These are phyloP conservation scores for Piliocolobus tephrosceles DNA, from an alignment of 2,113 vertebrate genomes.

Conservation along the genomic window DNA sequence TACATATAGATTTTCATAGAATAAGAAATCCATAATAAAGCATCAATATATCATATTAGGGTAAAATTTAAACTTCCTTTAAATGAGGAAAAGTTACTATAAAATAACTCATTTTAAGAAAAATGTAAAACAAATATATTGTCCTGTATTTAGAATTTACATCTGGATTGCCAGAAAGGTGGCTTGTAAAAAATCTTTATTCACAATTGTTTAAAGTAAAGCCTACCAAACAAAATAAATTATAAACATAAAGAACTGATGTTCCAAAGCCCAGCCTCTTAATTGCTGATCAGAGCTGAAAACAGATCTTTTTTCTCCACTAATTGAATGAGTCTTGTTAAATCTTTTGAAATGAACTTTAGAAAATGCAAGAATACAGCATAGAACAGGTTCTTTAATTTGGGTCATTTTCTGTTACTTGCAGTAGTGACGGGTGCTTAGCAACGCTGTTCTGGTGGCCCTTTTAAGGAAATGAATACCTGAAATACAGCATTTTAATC, in stretches of 20 bases:
- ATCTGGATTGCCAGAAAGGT: not conserved
- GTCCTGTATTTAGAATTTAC: not conserved
- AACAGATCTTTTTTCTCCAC: constrained; percentile 72
- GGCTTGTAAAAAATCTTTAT: constrained; percentile 37
- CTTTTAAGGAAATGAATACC: constrained; percentile 74
- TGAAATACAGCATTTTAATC: constrained; percentile 76
- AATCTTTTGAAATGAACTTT: constrained; percentile 74
- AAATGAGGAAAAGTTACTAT: constrained; percentile 27
- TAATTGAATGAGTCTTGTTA: constrained; percentile 69
- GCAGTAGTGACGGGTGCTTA: constrained; percentile 67
- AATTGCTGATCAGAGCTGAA: constrained; percentile 75
- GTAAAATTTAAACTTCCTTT: constrained; percentile 35
- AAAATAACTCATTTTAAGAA: constrained; percentile 31
- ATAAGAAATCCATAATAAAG: rapidly evolving
- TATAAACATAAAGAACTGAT: constrained; percentile 67
- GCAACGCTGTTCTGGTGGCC: constrained; percentile 69
- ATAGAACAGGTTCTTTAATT: constrained; percentile 74
- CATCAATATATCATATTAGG: not conserved
- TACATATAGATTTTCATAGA: not conserved
- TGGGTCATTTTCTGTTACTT: constrained; percentile 74
- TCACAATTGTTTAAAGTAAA: constrained; percentile 66
- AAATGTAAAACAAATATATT: constrained; percentile 15
- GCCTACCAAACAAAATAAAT: constrained; percentile 64
- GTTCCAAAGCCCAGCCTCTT: constrained; percentile 64
- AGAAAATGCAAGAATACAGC: constrained; percentile 75